Evolutionary conservation across 1,140 invertebrate species (phyloP).

Genomic region (Grapholita molesta): DNA sequence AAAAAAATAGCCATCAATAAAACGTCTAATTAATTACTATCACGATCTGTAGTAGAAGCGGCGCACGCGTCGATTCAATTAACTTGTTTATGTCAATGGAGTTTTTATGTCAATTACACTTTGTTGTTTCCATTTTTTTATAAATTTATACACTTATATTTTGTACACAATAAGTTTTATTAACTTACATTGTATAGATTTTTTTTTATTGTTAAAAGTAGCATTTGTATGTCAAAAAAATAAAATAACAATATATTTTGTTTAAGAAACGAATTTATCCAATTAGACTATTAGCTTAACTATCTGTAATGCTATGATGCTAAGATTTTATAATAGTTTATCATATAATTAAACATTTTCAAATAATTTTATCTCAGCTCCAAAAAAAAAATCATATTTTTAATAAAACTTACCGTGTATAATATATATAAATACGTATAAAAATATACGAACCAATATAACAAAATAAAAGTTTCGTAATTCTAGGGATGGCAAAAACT

Average conservation of each 20-base stretch:
- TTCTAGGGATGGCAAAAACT: no score
- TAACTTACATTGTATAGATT: not conserved
- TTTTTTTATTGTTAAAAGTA: not conserved
- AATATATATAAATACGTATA: not conserved
- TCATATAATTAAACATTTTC: no score
- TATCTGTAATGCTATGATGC: no score
- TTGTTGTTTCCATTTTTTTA: not conserved
- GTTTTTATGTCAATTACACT: not conserved
- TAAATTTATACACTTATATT: not conserved
- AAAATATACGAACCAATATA: not conserved
- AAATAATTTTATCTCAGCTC: no score
- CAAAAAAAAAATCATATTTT: no score
- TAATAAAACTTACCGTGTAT: no score
- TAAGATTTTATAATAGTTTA: no score
- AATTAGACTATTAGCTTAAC: no score
- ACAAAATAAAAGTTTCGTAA: no score
- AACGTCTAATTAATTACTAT: not conserved
- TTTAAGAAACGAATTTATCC: no score
- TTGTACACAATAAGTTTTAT: not conserved
- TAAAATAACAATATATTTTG: no score
- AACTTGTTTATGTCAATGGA: not conserved
- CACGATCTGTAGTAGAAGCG: not conserved
- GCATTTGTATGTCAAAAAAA: not conserved
- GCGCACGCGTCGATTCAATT: not conserved
- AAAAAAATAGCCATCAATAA: not conserved